These are phyloP conservation scores for Coremacera marginata DNA, from an alignment of 2,888 invertebrate species.

Conservation along the genomic window DNA sequence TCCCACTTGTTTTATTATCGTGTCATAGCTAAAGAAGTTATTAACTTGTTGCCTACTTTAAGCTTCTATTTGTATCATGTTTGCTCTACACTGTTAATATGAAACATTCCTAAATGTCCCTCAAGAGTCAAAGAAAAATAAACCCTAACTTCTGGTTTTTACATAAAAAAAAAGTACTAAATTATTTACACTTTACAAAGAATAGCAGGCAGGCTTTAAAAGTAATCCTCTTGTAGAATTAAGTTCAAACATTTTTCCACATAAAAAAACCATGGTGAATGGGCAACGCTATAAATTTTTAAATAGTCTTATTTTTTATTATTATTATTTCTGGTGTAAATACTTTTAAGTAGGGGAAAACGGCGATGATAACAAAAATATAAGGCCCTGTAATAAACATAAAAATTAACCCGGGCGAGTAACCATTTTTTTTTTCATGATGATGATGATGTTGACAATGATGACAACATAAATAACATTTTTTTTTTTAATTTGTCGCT, in stretches of 20 bases:
- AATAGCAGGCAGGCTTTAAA: neutral
- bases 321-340: constrained; percentile 1
- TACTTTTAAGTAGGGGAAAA: constrained; percentile 11
- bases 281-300: constrained; percentile 17
- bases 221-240: constrained; percentile 28
- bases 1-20: too few relatives aligned
- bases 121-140: too few relatives aligned
- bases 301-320: constrained; percentile 20
- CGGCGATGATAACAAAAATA: neutral
- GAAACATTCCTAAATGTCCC: too few relatives aligned
- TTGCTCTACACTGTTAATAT: too few relatives aligned
- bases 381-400: neutral
- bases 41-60: too few relatives aligned
- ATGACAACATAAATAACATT: neutral
- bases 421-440: neutral
- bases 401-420: neutral
- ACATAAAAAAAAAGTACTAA: neutral
- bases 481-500: constrained; percentile 20
- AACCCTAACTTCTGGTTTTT: too few relatives aligned
- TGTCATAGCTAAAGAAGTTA: too few relatives aligned
- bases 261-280: constrained; percentile 9
- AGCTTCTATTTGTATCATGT: too few relatives aligned
- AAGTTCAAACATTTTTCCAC: neutral
- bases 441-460: neutral
- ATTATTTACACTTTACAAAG: constrained; percentile 12